Base-by-base conservation (phyloP, 2,113 vertebrate species). In the Puntigrus tetrazona region DNA sequence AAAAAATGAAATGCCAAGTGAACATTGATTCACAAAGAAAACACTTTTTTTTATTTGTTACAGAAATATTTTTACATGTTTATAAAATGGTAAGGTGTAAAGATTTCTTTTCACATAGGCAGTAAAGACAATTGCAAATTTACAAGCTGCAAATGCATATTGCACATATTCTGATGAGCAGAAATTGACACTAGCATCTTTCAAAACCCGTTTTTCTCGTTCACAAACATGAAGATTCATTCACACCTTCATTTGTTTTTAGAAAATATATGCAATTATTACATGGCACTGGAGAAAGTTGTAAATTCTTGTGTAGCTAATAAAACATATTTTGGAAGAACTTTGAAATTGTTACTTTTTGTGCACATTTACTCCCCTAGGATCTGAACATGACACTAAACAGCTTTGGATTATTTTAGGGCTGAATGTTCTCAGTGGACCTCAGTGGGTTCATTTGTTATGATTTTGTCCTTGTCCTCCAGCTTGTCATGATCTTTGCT, bases 1-100 rank as follows among this genome's bases (percentile, higher is more conserved):
- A 84, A n/a, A 89, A 27, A 83, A 84, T 27, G 88, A 88, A 80
- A 85, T 87, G 27, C 45, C 85, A 50, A 87, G 75, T 74, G 84
- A 87, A 86, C 78, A 82, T 22, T 86, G 85, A 76, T 45, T 69
- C 38, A 52, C 47, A 80, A 65, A 1, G 36, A 20, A 65, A 78
- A 43, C 8, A 1, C 8, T 78, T 34, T 81, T 76, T 52, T 81
- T 52, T 25, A 52, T 70, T 81, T 52, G 11, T 13, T 70, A 70
- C 38, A 27, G 36, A 47, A 10, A 34, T 55, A 5, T 41, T 27
- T 41, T 41, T 43, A 13, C 20, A 34, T 14, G 7, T 55, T n/a
- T 5, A 65, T 27, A 47, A 14, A 29, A 67, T 47, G 22, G 27
- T 45, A 63, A 22, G 18, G 25, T 34, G 16, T 81, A 67, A 47